Evolutionary conservation across 37 sponge, comb jelly and placozoan genomes (phyloP).

Genomic region (Dysidea cf. avara): DNA sequence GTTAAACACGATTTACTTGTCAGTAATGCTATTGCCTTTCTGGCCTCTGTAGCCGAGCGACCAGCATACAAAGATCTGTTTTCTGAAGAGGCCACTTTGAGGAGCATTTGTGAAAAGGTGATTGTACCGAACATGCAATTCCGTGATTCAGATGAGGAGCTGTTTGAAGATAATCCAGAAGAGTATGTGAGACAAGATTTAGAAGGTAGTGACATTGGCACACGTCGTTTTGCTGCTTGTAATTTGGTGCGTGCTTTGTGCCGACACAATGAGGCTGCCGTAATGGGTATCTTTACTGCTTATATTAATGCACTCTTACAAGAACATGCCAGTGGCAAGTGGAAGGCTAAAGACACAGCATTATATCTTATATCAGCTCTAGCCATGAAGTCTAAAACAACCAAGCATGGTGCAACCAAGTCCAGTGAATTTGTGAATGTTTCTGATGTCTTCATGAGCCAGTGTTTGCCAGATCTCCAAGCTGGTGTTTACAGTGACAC

Average conservation of each 20-base stretch:
- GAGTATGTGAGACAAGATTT: constrained; percentile 95
- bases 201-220: constrained; percentile 96
- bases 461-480: constrained; percentile 85
- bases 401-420: constrained; percentile 91
- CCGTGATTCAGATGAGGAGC: constrained; percentile 92
- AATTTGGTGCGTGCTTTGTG: constrained; percentile 90
- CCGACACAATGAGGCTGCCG: constrained; percentile 78
- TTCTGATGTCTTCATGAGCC: constrained; percentile 75
- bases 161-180: constrained; percentile 97
- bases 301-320: constrained; percentile 67
- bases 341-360: constrained; percentile 91
- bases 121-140: constrained; percentile 86
- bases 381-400: constrained; percentile 85
- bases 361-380: constrained; percentile 94
- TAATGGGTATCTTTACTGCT: constrained; percentile 78
- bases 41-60: constrained; percentile 91
- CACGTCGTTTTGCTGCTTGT: constrained; percentile 93
- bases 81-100: constrained; percentile 68
- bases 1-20: constrained; percentile 91
- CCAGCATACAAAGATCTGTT: constrained; percentile 89
- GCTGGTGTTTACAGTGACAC: constrained; percentile 43
- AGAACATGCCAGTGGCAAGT: constrained; percentile 72
- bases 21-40: constrained; percentile 94
- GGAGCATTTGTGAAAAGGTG: constrained; percentile 91
- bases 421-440: constrained; percentile 89